These are phyloP conservation scores for Melanotaenia parkinsoni DNA, from an alignment of 2,797 vertebrate species.

Conservation along the genomic window DNA sequence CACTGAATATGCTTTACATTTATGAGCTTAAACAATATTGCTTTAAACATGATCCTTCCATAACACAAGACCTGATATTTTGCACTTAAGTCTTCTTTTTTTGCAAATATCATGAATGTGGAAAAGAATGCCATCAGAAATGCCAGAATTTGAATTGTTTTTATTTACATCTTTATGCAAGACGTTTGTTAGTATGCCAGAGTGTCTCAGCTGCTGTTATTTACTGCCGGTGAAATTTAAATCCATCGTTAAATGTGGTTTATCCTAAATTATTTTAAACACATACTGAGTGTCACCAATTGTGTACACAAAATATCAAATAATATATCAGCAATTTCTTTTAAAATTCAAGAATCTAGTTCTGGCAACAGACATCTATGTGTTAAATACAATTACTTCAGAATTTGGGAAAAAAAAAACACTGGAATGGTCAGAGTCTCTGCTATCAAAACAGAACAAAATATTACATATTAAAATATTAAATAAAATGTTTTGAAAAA, in stretches of 20 bases:
- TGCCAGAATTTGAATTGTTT: conserved; percentile 1
- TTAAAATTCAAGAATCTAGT: not conserved
- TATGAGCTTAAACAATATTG: conserved; percentile 8
- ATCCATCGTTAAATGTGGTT: not conserved
- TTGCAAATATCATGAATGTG: conserved; percentile 37
- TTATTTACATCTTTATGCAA: conserved; percentile 32
- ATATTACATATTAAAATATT: not conserved
- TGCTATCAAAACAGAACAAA: not conserved
- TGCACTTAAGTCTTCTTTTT: conserved; percentile 26
- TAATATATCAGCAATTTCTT: not conserved
- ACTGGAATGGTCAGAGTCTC: not conserved
- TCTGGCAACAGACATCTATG: not conserved
- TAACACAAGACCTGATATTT: conserved; percentile 55
- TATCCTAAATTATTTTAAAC: not conserved
- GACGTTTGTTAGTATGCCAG: not conserved
- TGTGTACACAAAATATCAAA: not conserved
- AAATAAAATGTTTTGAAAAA: not conserved
- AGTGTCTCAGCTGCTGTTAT: conserved; percentile 1
- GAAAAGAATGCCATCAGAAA: conserved; percentile 29
- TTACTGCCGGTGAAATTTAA: not conserved
- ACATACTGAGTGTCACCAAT: not conserved
- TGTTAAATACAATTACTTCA: not conserved
- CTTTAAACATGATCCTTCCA: conserved; percentile 5
- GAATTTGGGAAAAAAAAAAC: not conserved
- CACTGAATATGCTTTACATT: conserved; percentile 20